These are phyloP conservation scores for Tapirus indicus DNA, from an alignment of 2,797 vertebrate species.

Conservation along the genomic window DNA sequence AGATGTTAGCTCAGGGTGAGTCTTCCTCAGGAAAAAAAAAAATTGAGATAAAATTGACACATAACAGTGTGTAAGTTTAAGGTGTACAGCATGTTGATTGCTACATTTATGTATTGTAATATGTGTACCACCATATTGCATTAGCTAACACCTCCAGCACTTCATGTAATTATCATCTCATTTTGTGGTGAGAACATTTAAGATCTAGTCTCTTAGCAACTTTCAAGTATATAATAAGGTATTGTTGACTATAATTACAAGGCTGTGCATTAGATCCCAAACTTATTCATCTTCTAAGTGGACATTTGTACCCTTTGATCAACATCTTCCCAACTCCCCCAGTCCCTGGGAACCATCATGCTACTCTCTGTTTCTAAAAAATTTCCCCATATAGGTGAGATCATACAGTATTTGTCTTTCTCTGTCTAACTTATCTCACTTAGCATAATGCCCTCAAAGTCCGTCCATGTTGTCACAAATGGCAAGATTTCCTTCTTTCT, in stretches of 20 bases:
- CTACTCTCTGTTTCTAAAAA: neutral
- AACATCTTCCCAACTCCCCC: neutral
- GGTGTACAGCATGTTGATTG: neutral
- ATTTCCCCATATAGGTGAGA: too few relatives aligned
- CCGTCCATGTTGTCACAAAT: too few relatives aligned
- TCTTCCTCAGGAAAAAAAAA: neutral
- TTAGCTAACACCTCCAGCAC: neutral
- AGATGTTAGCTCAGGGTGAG: too few relatives aligned
- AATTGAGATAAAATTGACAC: neutral
- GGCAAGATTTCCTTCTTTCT: too few relatives aligned
- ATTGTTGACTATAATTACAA: neutral
- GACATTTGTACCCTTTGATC: neutral
- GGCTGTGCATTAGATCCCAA: neutral
- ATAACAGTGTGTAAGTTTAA: neutral
- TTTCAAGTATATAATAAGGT: neutral
- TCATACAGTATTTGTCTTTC: too few relatives aligned
- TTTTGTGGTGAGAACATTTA: neutral
- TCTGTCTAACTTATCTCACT: too few relatives aligned
- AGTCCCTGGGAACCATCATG: neutral
- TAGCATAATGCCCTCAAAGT: too few relatives aligned
- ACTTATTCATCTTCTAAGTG: neutral
- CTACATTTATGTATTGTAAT: neutral
- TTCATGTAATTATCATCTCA: neutral
- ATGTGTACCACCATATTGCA: too few relatives aligned
- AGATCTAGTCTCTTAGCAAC: neutral